Evolutionary conservation across 2,888 invertebrate species (phyloP).

Genomic region (Eristalis arbustorum): DNA sequence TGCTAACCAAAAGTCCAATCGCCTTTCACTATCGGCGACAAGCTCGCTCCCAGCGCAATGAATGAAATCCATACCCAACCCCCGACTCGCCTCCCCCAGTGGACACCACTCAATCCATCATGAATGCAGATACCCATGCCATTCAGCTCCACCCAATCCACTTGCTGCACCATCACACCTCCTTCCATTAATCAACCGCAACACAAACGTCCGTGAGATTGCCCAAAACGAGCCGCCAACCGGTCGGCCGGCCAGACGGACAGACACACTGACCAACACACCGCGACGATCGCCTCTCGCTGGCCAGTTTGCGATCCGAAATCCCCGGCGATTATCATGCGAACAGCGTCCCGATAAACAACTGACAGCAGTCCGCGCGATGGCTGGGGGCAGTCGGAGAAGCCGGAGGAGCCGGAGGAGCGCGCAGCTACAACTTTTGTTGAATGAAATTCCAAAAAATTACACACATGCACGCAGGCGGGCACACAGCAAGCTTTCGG

Average conservation of each 20-base stretch:
- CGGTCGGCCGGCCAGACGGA: constrained; percentile 49
- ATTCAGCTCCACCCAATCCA: constrained; percentile 45
- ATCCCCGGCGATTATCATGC: constrained; percentile 58
- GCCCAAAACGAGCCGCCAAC: constrained; percentile 3
- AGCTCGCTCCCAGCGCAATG: not conserved
- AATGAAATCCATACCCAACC: not conserved
- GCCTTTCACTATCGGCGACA: not conserved
- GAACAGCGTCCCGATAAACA: constrained; percentile 65
- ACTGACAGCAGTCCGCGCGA: constrained; percentile 21
- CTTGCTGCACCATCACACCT: constrained; percentile 42
- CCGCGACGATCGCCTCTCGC: not conserved
- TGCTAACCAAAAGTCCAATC: not conserved
- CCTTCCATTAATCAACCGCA: constrained; percentile 54
- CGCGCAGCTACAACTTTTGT: constrained; percentile 49
- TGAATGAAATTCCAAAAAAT: constrained; percentile 69
- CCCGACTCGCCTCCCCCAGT: not conserved
- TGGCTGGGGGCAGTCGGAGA: not conserved
- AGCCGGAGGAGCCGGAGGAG: not conserved
- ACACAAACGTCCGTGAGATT: constrained; percentile 7
- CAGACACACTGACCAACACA: constrained; percentile 60
- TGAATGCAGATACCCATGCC: not conserved
- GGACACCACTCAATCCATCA: not conserved
- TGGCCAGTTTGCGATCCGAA: constrained; percentile 27
- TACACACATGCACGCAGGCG: constrained; percentile 21
- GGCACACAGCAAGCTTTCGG: constrained; percentile 49